Evolutionary conservation across 2,113 vertebrate genomes (phyloP), one percentile per base, ranked within the genome.

Genomic region (Notothenia rossii): DNA sequence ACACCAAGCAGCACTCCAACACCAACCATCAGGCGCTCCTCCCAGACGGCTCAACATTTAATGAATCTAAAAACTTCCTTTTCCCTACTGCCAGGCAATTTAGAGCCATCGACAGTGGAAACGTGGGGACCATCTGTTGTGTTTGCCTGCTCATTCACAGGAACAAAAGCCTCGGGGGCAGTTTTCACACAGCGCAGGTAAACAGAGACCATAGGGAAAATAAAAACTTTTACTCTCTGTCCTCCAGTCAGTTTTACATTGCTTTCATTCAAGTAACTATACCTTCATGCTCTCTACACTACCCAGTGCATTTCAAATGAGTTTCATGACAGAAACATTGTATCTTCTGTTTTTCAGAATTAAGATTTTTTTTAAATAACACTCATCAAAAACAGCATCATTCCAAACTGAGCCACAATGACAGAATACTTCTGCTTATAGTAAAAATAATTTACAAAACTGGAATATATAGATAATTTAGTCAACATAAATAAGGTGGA

Each of bases 41-140:
- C 77, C 55, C 79, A 89, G 83, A 86, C 66, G 59, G 74, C 73
- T 25, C 62, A 79, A 77, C 75, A 68, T 86, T 89, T 78, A 88
- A 87, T 61, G 72, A 83, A 59, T 68, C 75, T 68, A 18, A 62
- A 86, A 85, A 90, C 81, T 87, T 88, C 74, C 49, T 48, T 36
- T 72, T 79, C 63, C 65, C 9, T 25, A 40, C 59, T 17, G 63
- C 58, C 36, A 11, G 45, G 45, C 84, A 83, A 86, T 87, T 86
- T 62, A 65, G 46, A 77, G 76, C 85, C 20, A 85, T 43, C 87
- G 79, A 86, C 49, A 33, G 71, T 73, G 75, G 75, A 81, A 80
- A 75, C 2, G 66, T 67, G 74, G 72, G 82, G 58, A 89, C 90
- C 93, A 94, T 94, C 93, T 94, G 93, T 86, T 85, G 75, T 55